phyloP scores from a whole-genome alignment of 2,797 vertebrate species.

The Furcifer pardalis region DNA sequence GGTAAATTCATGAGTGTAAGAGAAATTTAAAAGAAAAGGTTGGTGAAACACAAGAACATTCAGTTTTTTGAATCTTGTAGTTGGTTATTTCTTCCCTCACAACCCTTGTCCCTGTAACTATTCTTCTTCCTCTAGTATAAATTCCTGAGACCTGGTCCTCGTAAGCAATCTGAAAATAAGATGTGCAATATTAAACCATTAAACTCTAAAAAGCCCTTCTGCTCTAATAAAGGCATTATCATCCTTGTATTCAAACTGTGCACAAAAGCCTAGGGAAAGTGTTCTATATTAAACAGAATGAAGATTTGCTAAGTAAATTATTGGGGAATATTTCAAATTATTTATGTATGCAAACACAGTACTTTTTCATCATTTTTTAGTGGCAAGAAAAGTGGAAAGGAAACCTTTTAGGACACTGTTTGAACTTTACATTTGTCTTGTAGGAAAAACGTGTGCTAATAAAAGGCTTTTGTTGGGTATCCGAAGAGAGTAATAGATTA shows the following conservation, averaged over 20 bases:
- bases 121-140: too few species aligned
- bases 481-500: not conserved
- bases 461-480: not conserved
- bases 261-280: not conserved
- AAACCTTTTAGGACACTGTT: too few species aligned
- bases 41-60: too few species aligned
- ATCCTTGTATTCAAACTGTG: too few species aligned
- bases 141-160: too few species aligned
- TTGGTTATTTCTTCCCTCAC: not conserved
- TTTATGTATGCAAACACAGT: not conserved
- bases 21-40: too few species aligned
- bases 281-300: not conserved
- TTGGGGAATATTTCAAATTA: not conserved
- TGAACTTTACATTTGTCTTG: not conserved
- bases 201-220: too few species aligned
- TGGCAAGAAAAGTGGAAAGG: not conserved
- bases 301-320: not conserved
- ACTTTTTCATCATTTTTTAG: not conserved
- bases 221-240: too few species aligned
- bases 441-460: not conserved
- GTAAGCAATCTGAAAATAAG: too few species aligned
- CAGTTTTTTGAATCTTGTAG: too few species aligned
- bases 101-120: not conserved
- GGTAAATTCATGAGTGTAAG: too few species aligned
- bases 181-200: too few species aligned